Conservation (phyloP, 1,140 invertebrate genomes). For the Apolygus lucorum region DNA sequence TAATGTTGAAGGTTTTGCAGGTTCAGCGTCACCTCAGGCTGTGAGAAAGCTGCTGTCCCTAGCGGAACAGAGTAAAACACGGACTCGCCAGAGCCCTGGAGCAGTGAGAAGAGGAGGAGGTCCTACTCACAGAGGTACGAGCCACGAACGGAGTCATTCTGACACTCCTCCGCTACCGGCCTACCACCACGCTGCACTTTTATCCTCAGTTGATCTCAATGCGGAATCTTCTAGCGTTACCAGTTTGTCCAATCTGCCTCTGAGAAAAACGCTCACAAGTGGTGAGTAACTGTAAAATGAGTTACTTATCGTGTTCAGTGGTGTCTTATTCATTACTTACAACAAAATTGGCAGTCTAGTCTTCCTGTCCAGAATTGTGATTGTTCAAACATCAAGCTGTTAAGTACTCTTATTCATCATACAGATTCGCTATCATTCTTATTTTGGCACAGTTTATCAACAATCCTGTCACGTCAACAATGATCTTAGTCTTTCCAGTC, state of each 20-base stretch:
- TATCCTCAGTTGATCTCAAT: conserved; percentile 79
- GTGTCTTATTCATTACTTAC: no score
- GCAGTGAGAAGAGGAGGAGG: conserved; percentile 50
- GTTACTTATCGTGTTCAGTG: no score
- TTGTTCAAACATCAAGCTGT: no score
- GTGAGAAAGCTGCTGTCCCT: conserved; percentile 86
- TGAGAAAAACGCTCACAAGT: conserved; percentile 75
- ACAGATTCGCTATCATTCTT: no score
- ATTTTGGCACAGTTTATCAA: no score
- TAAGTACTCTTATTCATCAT: no score
- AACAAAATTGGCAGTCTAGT: no score
- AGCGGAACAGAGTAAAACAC: conserved; percentile 74
- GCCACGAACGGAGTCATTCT: conserved; percentile 82
- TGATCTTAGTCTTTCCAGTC: no score
- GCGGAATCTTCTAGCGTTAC: conserved; percentile 93
- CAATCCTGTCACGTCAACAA: no score
- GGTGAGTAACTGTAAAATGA: conserved; percentile 60
- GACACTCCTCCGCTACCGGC: conserved; percentile 83
- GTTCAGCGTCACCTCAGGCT: conserved; percentile 90
- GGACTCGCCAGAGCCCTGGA: conserved; percentile 42
- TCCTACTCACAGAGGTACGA: conserved; percentile 42
- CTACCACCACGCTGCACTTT: conserved; percentile 40
- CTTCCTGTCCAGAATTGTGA: no score
- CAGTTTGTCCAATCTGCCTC: conserved; percentile 76
- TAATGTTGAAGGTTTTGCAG: conserved; percentile 38